Evolutionary conservation across 2,113 vertebrate genomes (phyloP), one percentile per base, ranked within the genome.

Genomic region (Zapornia atra): DNA sequence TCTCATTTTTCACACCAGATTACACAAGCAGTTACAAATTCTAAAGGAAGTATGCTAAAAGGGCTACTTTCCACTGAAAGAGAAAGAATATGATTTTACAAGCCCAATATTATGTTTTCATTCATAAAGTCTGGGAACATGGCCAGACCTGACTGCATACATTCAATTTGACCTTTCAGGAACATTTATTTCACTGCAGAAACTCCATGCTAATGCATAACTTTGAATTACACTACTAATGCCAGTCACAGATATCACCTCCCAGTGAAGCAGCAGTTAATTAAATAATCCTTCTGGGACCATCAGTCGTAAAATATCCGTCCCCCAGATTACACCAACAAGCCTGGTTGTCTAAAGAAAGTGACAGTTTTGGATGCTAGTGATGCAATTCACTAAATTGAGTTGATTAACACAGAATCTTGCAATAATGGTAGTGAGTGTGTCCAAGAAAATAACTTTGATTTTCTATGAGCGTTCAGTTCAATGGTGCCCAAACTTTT

Each of bases 81-180:
- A 82, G 61, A 95, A 91, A 93, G 73, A 57, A 82, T 93, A 82
- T 36, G 77, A 60, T 96, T 92, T 93, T 96, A 94, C 86, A 84
- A 92, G 90, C 69, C 76, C 48, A 79, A 33, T 78, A 88, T 86
- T 94, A 78, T 84, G 92, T 92, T 96, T 95, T 92, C 94, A 90
- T 95, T 96, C 86, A 94, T 82, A 65, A 88, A 84, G 82, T 61
- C 88, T 61, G 88, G 94, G 92, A 88, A 89, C n/a, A 1, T 36
- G 61, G 90, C 94, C 94, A 96, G 94, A 44, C 40, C 57, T 95
- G 72, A 44, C 72, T 93, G 77, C 73, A 69, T 36, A 84, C 88
- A 84, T 96, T 82, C 83, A n/a, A 60, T 76, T 0, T 97, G 90
- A 95, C 90, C 93, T 96, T 95, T 94, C 57, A 57, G 82, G 90